Evolutionary conservation across 2,888 invertebrate species (phyloP), one percentile per base, ranked within the genome.

Genomic region (Drosophila cracens): DNA sequence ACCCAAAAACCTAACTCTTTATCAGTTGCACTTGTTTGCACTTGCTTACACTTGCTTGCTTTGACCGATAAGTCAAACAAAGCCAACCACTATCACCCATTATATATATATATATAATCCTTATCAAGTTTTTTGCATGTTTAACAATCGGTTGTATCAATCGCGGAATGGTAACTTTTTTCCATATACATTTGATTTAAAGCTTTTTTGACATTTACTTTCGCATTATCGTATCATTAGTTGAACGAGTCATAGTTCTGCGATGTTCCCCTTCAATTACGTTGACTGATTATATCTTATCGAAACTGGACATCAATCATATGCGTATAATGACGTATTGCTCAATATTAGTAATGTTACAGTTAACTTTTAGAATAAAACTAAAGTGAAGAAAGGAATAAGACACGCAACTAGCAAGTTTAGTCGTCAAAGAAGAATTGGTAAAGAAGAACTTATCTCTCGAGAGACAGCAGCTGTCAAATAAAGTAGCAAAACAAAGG

Each of bases 41-140:
- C 21, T 10, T 38, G 8, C n/a, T 11, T 31, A 18, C 33, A 29
- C 16, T 72, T 29, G 48, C 40, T 21, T 10, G n/a, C 48, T 53
- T 64, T 70, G 46, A 53, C 59, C 62, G 81, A 72, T 76, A 68
- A 59, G 48, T 38, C 48, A 21, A 34, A 64, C 65, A 73, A 69
- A 66, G 60, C 27, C 58, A 52, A 57, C 18, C 31, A 38, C 7
- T 36, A 18, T 56, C 29, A 21, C 38, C 27, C 53, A 56, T 76
- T 66, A 46, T 4, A 21, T 21, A 21, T 21, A 46, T 4, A 16
- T 3, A 25, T 27, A 43, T 25, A 68, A 27, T 49, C 21, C 21
- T 72, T 81, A 76, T 81, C 77, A 61, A 29, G 18, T 27, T 49
- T 27, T 18, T 18, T 16, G 2, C 21, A 25, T 25, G 16, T 46